A percentile compares a stretch with the other conserved stretches of the same genome.
These are phyloP conservation scores for Poliocrania exsul DNA, from an alignment of 2,797 vertebrate species.

Conservation along the genomic window DNA sequence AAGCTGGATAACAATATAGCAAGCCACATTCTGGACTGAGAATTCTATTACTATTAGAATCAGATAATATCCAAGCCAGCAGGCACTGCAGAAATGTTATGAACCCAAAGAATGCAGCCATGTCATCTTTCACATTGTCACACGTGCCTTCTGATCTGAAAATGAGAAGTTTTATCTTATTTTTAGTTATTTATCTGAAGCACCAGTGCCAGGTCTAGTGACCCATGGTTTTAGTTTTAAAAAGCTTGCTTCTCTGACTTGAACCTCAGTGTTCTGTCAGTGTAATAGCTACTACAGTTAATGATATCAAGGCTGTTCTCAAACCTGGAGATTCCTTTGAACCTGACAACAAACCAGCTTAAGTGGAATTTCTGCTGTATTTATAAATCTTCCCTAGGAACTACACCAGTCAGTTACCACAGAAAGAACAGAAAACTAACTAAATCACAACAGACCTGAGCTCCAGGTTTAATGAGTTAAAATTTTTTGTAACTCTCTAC, in stretches of 20 bases:
- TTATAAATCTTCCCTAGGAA: background rate
- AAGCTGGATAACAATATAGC: background rate
- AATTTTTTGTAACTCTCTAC: background rate
- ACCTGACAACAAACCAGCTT: background rate
- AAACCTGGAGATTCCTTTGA: background rate
- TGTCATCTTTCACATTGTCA: background rate
- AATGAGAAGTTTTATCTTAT: background rate
- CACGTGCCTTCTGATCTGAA: background rate
- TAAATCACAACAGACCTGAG: background rate
- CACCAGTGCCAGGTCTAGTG: background rate
- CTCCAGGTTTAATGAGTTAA: background rate
- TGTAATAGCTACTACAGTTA: background rate
- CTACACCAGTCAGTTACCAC: background rate
- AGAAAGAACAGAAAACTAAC: background rate
- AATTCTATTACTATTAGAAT: background rate
- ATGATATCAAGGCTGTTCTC: background rate
- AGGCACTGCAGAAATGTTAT: background rate
- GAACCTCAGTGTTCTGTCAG: background rate
- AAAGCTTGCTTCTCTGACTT: background rate
- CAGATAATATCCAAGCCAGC: background rate
- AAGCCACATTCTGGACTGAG: background rate
- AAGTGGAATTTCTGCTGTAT: background rate
- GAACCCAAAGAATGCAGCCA: background rate
- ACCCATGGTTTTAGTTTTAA: background rate
- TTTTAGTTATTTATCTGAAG: background rate